phyloP scores from a whole-genome alignment of 2,888 invertebrate species.

The Lapara coniferarum region DNA sequence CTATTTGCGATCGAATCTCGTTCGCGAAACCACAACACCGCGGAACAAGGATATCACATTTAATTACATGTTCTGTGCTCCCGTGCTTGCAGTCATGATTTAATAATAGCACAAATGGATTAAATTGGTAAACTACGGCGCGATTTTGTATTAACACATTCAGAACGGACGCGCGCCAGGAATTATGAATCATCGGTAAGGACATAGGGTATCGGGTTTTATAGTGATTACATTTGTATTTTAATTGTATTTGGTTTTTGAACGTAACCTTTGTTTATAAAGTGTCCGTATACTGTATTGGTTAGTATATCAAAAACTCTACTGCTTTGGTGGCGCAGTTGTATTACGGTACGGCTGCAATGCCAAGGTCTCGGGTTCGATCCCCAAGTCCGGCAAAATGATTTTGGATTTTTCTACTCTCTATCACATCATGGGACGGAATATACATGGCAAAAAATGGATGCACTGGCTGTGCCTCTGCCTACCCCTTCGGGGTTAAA shows the following conservation, averaged over 20 bases:
- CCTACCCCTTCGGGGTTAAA: no score
- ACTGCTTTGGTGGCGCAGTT: no score
- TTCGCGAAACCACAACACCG: slow-evolving; percentile 38
- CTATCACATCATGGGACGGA: no score
- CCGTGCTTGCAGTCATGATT: slow-evolving; percentile 57
- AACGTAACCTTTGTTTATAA: not conserved
- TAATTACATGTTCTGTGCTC: slow-evolving; percentile 49
- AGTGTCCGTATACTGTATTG: no score
- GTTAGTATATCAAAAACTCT: no score
- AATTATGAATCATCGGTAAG: slow-evolving; percentile 15
- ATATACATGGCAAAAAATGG: no score
- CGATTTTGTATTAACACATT: slow-evolving; percentile 49
- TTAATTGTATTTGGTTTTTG: not conserved
- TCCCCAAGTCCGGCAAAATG: no score
- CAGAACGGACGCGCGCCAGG: slow-evolving; percentile 34
- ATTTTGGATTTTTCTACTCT: no score
- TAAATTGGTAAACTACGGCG: slow-evolving; percentile 52
- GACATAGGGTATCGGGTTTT: not conserved
- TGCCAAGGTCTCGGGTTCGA: no score
- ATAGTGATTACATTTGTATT: not conserved
- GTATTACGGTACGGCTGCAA: no score
- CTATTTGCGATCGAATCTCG: slow-evolving; percentile 29
- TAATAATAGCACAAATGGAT: slow-evolving; percentile 66
- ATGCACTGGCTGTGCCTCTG: no score
- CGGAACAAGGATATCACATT: slow-evolving; percentile 50